Evolutionary conservation across 2,888 invertebrate species (phyloP).

Genomic region (Drosophila atroscutellata): DNA sequence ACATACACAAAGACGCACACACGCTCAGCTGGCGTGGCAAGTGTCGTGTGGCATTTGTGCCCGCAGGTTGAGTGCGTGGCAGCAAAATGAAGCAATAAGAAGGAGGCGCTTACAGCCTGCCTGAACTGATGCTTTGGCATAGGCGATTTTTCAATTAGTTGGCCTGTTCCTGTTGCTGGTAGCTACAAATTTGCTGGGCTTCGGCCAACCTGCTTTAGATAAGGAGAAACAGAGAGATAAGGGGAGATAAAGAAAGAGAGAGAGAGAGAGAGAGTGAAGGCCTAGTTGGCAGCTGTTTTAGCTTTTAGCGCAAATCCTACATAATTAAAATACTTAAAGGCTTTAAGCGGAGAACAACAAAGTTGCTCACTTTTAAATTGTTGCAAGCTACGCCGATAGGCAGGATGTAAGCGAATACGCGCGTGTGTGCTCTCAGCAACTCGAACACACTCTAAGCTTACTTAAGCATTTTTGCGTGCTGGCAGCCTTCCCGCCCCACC

Average conservation of each 20-base stretch:
- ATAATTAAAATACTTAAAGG: constrained; percentile 80
- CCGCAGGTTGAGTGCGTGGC: constrained; percentile 18
- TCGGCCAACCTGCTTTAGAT: constrained; percentile 31
- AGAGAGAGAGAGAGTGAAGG: no score
- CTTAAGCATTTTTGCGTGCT: constrained; percentile 72
- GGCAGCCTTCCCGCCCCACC: constrained; percentile 11
- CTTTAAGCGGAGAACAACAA: constrained; percentile 69
- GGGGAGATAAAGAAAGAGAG: background rate
- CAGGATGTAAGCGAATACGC: background rate
- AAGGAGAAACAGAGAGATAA: background rate
- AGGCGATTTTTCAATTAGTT: constrained; percentile 77
- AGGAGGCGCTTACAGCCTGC: background rate
- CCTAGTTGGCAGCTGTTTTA: constrained; percentile 29
- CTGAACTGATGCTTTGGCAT: constrained; percentile 48
- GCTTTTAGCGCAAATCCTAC: constrained; percentile 68
- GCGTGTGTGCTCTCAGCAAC: constrained; percentile 22
- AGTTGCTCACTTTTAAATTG: constrained; percentile 75
- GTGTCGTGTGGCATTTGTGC: constrained; percentile 22
- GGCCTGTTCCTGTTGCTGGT: constrained; percentile 41
- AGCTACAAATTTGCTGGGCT: constrained; percentile 65
- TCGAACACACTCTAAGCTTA: constrained; percentile 56
- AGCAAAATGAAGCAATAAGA: constrained; percentile 1
- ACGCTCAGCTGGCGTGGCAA: constrained; percentile 9
- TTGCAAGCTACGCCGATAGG: constrained; percentile 42
- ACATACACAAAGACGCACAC: constrained; percentile 18